A percentile compares a stretch with the other conserved stretches of the same genome.
Evolutionary conservation across 2,888 invertebrate species (phyloP).

Genomic region (Dendrolimus houi): DNA sequence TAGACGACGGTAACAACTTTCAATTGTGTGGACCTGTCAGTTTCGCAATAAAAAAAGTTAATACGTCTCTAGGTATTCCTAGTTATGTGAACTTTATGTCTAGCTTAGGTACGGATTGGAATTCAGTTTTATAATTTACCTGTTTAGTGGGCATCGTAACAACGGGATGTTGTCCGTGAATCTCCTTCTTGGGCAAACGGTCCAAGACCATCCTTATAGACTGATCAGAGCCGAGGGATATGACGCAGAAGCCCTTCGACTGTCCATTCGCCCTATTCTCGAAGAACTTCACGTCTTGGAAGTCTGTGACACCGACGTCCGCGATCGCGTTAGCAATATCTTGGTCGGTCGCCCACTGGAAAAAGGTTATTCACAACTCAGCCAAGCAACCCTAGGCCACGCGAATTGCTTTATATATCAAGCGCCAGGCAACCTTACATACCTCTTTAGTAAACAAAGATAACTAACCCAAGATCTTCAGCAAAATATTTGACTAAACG

Average conservation of each 20-base stretch:
- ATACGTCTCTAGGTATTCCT: too few relatives aligned
- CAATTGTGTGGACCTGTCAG: too few relatives aligned
- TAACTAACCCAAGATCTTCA: not conserved
- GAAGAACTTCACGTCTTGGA: slow-evolving; percentile 99
- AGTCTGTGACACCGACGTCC: slow-evolving; percentile 92
- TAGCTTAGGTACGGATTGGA: too few relatives aligned
- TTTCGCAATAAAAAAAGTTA: too few relatives aligned
- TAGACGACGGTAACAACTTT: too few relatives aligned
- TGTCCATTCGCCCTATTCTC: slow-evolving; percentile 99
- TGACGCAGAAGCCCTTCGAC: slow-evolving; percentile 98
- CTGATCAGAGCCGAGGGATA: slow-evolving; percentile 94
- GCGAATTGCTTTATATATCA: slow-evolving; percentile 21
- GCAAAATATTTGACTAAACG: not conserved
- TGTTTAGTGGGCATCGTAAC: slow-evolving; percentile 97
- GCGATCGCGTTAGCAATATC: slow-evolving; percentile 94
- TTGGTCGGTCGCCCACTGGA: slow-evolving; percentile 98
- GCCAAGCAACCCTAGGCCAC: slow-evolving; percentile 23
- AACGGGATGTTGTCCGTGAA: slow-evolving; percentile 96
- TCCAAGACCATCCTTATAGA: slow-evolving; percentile 95
- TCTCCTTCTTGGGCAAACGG: slow-evolving; percentile 93
- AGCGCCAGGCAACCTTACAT: slow-evolving; percentile 19
- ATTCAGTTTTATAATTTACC: slow-evolving; percentile 47
- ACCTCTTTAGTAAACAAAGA: slow-evolving; percentile 16
- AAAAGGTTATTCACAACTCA: slow-evolving; percentile 58
- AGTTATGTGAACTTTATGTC: too few relatives aligned